Evolutionary conservation across 2,797 vertebrate genomes (phyloP), one percentile per base, ranked within the genome.

Genomic region (Dipus sagitta): DNA sequence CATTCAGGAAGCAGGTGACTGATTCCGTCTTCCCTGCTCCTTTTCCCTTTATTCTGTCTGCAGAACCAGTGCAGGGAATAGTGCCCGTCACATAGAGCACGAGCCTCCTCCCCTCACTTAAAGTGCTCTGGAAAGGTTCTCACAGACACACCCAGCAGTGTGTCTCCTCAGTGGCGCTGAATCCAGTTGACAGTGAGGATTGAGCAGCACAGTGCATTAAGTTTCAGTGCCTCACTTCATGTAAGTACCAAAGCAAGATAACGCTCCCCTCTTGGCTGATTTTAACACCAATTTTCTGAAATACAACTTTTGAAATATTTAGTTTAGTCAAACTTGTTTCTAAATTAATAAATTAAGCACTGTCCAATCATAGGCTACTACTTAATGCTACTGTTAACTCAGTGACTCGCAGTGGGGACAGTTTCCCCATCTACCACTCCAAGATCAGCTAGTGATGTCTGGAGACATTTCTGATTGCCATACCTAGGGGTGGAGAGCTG

Each of bases 291-390:
- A 18, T 85, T 78, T 68, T 86, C 74, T n/a, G 52, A 88, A 79
- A 34, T 34, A 2, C 26, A 12, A 60, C 38, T 86, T 67, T 91
- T 85, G 15, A 9, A 67, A 54, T 95, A n/a, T 67, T 91, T 32
- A 24, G 77, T 34, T 92, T 72, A 94, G 90, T 32, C 32, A 82
- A 67, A 2, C 2, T 68, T 91, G 21, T 30, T 95, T 86, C 82
- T 30, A 76, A 86, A 28, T n/a, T 54, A 18, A 8, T 4, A 91
- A 93, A 32, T 47, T 47, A 77, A 42, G 83, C 11, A 47, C 23
- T 54, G 8, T 11, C 23, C 38, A 58, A 76, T 42, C 2, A 1
- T 3, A 32, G 12, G 20, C 58, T 26, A 10, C 2, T 4, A 2
- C 6, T 3, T n/a, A 2, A 9, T 4, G n/a, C n/a, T n/a, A n/a